phyloP scores from a whole-genome alignment of 2,888 invertebrate species.

The Panorpa germanica region DNA sequence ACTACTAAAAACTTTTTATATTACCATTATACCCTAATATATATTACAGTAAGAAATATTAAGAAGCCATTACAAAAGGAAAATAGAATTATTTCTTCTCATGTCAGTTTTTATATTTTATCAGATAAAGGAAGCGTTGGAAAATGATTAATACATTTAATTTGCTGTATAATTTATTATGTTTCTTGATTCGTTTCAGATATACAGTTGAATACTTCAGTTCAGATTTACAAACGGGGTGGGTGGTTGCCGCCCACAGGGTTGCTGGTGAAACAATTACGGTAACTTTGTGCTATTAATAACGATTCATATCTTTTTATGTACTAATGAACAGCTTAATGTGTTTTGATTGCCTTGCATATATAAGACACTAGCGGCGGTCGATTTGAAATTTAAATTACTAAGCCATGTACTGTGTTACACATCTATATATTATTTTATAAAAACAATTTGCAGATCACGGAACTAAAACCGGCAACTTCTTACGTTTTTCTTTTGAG shows the following conservation, averaged over 20 bases:
- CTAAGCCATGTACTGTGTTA: slow-evolving; percentile 9
- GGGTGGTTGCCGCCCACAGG: slow-evolving; percentile 50
- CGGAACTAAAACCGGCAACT: slow-evolving; percentile 55
- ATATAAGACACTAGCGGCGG: slow-evolving; percentile 4
- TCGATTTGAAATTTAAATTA: slow-evolving; percentile 10
- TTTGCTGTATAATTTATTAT: slow-evolving; percentile 1
- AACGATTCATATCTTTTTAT: slow-evolving; percentile 2
- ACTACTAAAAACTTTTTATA: too few relatives aligned
- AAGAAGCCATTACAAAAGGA: too few relatives aligned
- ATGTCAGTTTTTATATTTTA: too few relatives aligned
- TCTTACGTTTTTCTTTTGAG: slow-evolving; percentile 71
- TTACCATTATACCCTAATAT: neutral
- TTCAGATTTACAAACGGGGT: slow-evolving; percentile 58
- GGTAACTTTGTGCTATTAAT: slow-evolving; percentile 22
- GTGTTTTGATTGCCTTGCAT: slow-evolving; percentile 5
- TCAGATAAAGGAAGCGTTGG: too few relatives aligned
- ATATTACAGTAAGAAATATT: too few relatives aligned
- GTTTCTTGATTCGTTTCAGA: slow-evolving; percentile 23
- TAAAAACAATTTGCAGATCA: slow-evolving; percentile 24
- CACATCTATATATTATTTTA: slow-evolving; percentile 12
- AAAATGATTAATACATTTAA: too few relatives aligned
- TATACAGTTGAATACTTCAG: slow-evolving; percentile 64
- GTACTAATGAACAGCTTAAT: slow-evolving; percentile 1
- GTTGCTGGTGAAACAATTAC: slow-evolving; percentile 49
- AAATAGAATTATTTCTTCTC: too few relatives aligned